phyloP scores from a whole-genome alignment of 1,140 invertebrate species.

The Rhynchophorus ferrugineus region DNA sequence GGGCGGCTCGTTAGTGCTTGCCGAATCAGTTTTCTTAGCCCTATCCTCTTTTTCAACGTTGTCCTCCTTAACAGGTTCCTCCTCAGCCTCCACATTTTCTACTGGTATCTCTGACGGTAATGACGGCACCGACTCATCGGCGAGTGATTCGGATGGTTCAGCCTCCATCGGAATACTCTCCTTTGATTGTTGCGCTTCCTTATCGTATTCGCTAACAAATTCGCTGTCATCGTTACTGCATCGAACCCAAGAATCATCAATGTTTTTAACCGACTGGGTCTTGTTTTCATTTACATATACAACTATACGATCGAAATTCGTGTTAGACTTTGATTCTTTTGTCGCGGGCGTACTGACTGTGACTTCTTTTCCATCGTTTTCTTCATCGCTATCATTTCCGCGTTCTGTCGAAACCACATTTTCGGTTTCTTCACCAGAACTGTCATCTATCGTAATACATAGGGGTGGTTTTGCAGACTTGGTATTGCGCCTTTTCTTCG shows the following conservation, averaged over 20 bases:
- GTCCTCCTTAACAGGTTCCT: neutral
- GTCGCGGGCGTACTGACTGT: slow-evolving; percentile 3
- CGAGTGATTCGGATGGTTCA: neutral
- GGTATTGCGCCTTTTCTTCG: slow-evolving; percentile 46
- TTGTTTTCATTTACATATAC: neutral
- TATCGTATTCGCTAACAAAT: slow-evolving; percentile 17
- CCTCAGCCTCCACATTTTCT: neutral
- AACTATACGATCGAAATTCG: neutral
- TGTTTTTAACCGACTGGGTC: neutral
- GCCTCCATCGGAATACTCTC: neutral
- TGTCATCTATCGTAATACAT: no score
- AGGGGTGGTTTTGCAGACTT: no score
- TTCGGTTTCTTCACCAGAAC: slow-evolving; percentile 2
- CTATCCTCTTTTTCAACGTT: slow-evolving; percentile 3
- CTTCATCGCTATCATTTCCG: slow-evolving; percentile 9
- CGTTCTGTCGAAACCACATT: neutral
- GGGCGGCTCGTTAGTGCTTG: slow-evolving; percentile 13
- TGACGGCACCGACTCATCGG: neutral
- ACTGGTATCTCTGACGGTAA: neutral
- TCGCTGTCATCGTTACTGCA: neutral
- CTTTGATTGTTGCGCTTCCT: slow-evolving; percentile 7
- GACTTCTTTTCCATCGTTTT: slow-evolving; percentile 5
- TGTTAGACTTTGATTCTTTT: neutral
- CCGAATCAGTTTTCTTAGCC: slow-evolving; percentile 1
- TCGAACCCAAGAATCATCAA: neutral